Evolutionary conservation across 1,140 invertebrate genomes (phyloP).

Genomic region (Rhagoletis zephyria): DNA sequence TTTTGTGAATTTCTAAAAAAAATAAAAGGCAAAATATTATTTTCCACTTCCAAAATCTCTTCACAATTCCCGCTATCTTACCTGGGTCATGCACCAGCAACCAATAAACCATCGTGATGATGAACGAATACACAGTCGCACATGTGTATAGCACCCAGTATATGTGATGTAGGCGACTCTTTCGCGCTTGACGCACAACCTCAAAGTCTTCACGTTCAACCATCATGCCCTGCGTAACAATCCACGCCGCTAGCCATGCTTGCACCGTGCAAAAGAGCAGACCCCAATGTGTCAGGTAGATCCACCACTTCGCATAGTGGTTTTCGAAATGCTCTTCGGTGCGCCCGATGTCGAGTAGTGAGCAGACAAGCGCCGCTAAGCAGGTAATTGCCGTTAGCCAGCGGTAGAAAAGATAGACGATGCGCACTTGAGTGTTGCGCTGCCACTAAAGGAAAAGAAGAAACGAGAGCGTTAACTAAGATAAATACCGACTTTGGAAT

Average conservation of each 20-base stretch:
- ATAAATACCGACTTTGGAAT: not conserved
- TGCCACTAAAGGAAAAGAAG: conserved; percentile 72
- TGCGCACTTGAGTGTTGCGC: conserved; percentile 71
- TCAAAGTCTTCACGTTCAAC: conserved; percentile 72
- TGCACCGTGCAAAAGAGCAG: conserved; percentile 75
- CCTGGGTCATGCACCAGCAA: conserved; percentile 70
- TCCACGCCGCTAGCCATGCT: conserved; percentile 70
- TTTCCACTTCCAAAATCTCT: not conserved
- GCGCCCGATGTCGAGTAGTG: conserved; percentile 75
- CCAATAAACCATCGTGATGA: conserved; percentile 74
- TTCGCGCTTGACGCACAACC: conserved; percentile 69
- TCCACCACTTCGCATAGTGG: conserved; percentile 77
- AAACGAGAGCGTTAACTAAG: not conserved
- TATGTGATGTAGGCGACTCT: conserved; percentile 74
- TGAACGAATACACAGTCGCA: conserved; percentile 78
- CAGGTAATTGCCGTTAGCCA: conserved; percentile 76
- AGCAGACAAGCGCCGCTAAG: conserved; percentile 75
- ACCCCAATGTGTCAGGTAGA: conserved; percentile 82
- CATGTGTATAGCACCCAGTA: conserved; percentile 79
- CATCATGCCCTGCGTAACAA: conserved; percentile 73
- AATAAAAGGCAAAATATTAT: not conserved
- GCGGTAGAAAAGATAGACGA: conserved; percentile 76
- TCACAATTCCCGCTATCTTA: conserved; percentile 55
- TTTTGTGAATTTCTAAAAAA: conserved; percentile 66
- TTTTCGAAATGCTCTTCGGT: conserved; percentile 71